Base-by-base conservation (phyloP, 30 jellyfish, hydroid and myxozoan species). In the Hydractinia symbiolongicarpus region DNA sequence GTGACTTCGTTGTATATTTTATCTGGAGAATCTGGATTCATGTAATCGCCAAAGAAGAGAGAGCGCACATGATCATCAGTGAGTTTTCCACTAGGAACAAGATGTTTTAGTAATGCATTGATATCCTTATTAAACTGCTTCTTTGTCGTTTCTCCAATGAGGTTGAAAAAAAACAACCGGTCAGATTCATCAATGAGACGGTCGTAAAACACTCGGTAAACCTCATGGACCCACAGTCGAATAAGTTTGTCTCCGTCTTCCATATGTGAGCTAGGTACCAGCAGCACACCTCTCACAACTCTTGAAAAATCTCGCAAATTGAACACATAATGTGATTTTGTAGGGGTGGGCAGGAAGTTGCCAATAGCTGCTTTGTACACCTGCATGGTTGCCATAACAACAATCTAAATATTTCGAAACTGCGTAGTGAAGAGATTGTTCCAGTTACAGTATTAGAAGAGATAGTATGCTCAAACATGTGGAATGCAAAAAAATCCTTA, bases 321-420 rank as follows among this genome's bases (percentile, higher is more conserved):
- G 88, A 93, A 93, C 5, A 93, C 94, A 86, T 93, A 93, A 64
- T 93, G 99, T 4, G 99, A 93, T 61, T 93, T 93, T 16, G 99
- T 82, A 2, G 99, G 99, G 7, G 99, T 93, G 14, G 99, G 99
- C 44, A 93, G 93, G 76, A 93, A 93, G 69, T 93, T 92, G 17
- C 72, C 71, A 53, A 88, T 83, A 4, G 96, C 99, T n/a, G 89
- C 86, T 81, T 93, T 88, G 84, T 93, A 93, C 44, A 93, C 95
- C 21, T 89, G 94, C 99, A 93, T 93, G 67, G 99, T 93, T 61
- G 99, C 99, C 95, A 81, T 93, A 76, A 93, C 99, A 62, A 93
- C 94, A 58, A 93, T 88, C 99, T 93, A 50, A 52, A 84, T 19
- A 50, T 30, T 10, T 1, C 0, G 78, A 2, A 58, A 58, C 15